These are phyloP conservation scores for Tetragonula clypearis DNA, from an alignment of 1,140 invertebrate species.

Conservation along the genomic window DNA sequence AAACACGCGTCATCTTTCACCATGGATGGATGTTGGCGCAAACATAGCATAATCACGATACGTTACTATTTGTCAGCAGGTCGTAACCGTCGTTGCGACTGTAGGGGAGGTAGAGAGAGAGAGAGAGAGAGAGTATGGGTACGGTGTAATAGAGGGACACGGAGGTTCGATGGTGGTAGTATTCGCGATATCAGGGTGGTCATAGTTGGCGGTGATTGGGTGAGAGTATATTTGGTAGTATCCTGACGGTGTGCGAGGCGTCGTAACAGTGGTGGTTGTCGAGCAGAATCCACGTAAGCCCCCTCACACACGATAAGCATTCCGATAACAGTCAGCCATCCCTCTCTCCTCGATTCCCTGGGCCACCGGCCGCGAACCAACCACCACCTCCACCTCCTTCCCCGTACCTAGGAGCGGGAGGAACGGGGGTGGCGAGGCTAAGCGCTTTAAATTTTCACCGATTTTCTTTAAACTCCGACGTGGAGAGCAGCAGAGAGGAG, in stretches of 20 bases:
- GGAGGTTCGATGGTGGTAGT: neutral
- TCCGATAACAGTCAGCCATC: constrained; percentile 75
- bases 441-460: constrained; percentile 78
- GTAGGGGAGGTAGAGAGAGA: neutral
- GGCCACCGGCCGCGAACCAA: constrained; percentile 27
- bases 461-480: constrained; percentile 80
- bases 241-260: constrained; percentile 34
- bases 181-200: constrained; percentile 26
- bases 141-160: neutral
- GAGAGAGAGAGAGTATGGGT: neutral
- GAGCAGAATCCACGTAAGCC: constrained; percentile 78
- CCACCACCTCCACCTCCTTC: no score
- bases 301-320: constrained; percentile 79
- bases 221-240: constrained; percentile 60
- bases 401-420: no score
- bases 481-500: constrained; percentile 36
- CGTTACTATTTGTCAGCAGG: constrained; percentile 78
- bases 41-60: constrained; percentile 76
- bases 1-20: constrained; percentile 63
- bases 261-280: constrained; percentile 62
- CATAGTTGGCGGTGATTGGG: constrained; percentile 54
- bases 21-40: constrained; percentile 63
- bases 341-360: constrained; percentile 49
- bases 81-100: constrained; percentile 42
- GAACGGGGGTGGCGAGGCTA: constrained; percentile 1